A percentile compares a stretch with the other conserved stretches of the same genome.
Conservation (phyloP, 1,140 invertebrate species). For the Drosophila nikananu region DNA sequence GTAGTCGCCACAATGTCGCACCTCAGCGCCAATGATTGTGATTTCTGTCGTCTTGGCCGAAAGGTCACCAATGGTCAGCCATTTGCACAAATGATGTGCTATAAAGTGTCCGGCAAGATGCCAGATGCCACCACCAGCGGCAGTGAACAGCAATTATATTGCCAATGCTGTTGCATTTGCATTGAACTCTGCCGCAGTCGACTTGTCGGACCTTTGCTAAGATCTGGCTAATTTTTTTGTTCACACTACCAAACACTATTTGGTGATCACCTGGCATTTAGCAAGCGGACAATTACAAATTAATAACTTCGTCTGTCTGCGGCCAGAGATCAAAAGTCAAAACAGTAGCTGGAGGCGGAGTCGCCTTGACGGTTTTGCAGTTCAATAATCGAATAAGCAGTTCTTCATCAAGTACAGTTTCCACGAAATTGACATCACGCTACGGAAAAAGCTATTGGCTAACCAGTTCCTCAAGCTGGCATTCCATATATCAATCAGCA, state of each 20-base stretch:
- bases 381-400: constrained; percentile 24
- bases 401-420: constrained; percentile 49
- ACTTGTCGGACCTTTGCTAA: constrained; percentile 50
- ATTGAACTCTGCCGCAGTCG: constrained; percentile 69
- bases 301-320: constrained; percentile 62
- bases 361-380: constrained; percentile 26
- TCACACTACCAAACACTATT: constrained; percentile 17
- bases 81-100: constrained; percentile 74
- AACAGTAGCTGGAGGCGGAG: constrained; percentile 59
- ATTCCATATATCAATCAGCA: constrained; percentile 60
- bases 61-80: constrained; percentile 66
- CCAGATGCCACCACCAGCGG: constrained; percentile 20
- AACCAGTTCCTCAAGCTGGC: constrained; percentile 49
- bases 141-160: constrained; percentile 5
- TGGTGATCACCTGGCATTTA: constrained; percentile 59
- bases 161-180: constrained; percentile 43
- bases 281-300: constrained; percentile 66
- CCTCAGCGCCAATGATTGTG: constrained; percentile 16
- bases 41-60: constrained; percentile 47
- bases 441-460: constrained; percentile 27
- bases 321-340: constrained; percentile 56
- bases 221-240: constrained; percentile 54
- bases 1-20: constrained; percentile 2
- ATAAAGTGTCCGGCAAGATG: constrained; percentile 54
- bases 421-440: constrained; percentile 35